Evolutionary conservation across 2,797 vertebrate species (phyloP), one percentile per base, ranked within the genome.

Genomic region (Anguilla obscura): DNA sequence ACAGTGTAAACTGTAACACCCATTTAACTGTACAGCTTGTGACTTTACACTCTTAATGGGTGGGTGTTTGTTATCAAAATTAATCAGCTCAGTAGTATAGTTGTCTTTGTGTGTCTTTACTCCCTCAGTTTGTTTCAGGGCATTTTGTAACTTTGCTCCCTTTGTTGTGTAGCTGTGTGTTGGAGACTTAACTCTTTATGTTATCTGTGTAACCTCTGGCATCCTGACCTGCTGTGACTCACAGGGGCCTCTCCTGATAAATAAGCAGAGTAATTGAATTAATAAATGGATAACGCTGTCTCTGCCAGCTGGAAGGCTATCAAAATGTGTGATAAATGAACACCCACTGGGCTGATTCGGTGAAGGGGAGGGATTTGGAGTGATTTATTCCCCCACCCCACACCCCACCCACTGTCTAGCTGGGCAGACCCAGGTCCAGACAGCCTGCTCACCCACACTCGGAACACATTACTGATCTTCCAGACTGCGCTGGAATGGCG

Each of bases 221-320:
- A 92, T 88, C 90, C 89, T 92, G 93, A 93, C 91, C 92, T 88
- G 90, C 93, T 91, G 88, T 91, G 92, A 93, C 95, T 96, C 95
- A 94, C 93, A 88, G 89, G 93, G 90, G 36, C 93, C 90, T 95
- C 93, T 5, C 86, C 92, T 92, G 94, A 96, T 95, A 95, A 95
- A 95, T 95, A 96, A 94, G 94, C 92, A 86, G 93, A 90, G 93
- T 97, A 97, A 98, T 97, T 96, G 93, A 96, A 96, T 97, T 97
- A 97, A 97, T 97, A 97, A 96, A 96, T 94, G 96, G 96, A 96
- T 95, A 96, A 92, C 89, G 90, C 91, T 90, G 84, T 52, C 86
- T 30, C 90, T 93, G 94, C 96, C 96, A 97, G 96, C 96, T 97
- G 97, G 96, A 96, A 14, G 91, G 91, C 92, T 94, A 93, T 95